phyloP scores from a whole-genome alignment of 92 coral and sea anemone genomes.

The Chrysogorgia sp. region DNA sequence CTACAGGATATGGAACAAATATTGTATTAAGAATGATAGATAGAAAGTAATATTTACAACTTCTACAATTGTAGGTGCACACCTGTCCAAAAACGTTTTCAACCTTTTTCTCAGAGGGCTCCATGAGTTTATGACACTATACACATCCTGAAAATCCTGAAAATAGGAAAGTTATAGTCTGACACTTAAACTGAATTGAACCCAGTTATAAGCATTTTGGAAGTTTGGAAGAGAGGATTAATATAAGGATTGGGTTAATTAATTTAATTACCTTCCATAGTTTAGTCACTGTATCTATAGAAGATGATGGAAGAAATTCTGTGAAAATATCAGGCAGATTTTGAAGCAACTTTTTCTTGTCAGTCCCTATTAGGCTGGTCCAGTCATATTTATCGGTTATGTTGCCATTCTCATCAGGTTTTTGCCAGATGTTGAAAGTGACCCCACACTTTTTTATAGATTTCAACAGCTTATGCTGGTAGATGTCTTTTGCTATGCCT shows the following conservation, averaged over 20 bases:
- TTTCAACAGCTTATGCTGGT: slow-evolving; percentile 16
- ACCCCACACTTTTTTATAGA: slow-evolving; percentile 45
- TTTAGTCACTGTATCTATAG: slow-evolving; percentile 13
- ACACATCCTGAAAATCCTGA: slow-evolving; percentile 6
- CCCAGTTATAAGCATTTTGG: background rate
- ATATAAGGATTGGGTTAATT: background rate
- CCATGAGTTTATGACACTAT: slow-evolving; percentile 18
- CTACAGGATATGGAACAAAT: slow-evolving; percentile 9
- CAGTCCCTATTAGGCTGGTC: slow-evolving; percentile 51
- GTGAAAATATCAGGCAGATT: slow-evolving; percentile 22
- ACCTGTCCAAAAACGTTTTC: slow-evolving; percentile 16
- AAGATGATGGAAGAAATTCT: too few relatives aligned
- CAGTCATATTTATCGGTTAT: slow-evolving; percentile 35
- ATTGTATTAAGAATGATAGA: background rate
- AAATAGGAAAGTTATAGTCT: background rate
- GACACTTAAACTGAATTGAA: background rate
- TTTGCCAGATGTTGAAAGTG: slow-evolving; percentile 29
- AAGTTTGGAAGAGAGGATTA: background rate
- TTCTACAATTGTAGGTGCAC: background rate
- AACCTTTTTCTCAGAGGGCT: slow-evolving; percentile 22
- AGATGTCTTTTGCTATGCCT: slow-evolving; percentile 5
- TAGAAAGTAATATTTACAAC: background rate
- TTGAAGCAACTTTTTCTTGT: slow-evolving; percentile 41
- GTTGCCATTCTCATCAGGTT: slow-evolving; percentile 47
- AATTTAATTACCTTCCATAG: slow-evolving; percentile 16